These are phyloP conservation scores for Cephus pulcher DNA, from an alignment of 2,888 invertebrate species.

Conservation along the genomic window DNA sequence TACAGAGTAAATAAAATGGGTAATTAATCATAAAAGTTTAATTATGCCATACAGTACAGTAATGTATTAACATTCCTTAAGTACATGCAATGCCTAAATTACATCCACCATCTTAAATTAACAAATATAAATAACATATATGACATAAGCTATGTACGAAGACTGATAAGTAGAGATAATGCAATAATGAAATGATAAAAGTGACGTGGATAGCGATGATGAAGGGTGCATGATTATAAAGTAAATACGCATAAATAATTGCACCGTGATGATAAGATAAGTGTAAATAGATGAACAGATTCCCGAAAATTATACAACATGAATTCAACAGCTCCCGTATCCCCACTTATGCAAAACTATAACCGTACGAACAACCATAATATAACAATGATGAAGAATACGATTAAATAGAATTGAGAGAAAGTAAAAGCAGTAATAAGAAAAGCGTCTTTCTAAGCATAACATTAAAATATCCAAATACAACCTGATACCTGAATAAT, in stretches of 20 bases:
- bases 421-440: background rate
- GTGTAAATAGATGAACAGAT: background rate
- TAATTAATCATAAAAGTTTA: conserved; percentile 54
- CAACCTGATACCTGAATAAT: background rate
- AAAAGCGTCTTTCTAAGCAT: background rate
- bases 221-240: background rate
- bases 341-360: background rate
- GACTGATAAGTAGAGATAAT: conserved; percentile 1
- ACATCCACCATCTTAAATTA: conserved; percentile 57
- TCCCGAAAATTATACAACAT: background rate
- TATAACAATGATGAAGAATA: conserved; percentile 11
- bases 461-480: background rate
- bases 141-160: conserved; percentile 14
- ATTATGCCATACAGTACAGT: conserved; percentile 55
- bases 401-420: background rate
- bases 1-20: conserved; percentile 34
- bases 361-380: background rate
- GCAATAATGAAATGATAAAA: background rate
- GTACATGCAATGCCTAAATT: conserved; percentile 56
- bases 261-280: background rate
- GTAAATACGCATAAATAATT: background rate
- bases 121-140: conserved; percentile 34
- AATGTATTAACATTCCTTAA: conserved; percentile 60
- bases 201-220: background rate
- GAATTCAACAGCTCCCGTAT: background rate